Percentiles rank a stretch among this genome's conserved stretches.
Evolutionary conservation across 1,140 invertebrate species (phyloP).

Genomic region (Caenorhabditis elegans): WBcel235 BX284602.5:9769001-9769500

Average conservation of each 20-base stretch:
- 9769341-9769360: constrained; percentile 54
- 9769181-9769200: constrained; percentile 48
- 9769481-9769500: no score
- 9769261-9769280: constrained; percentile 55
- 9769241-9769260: neutral
- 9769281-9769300: constrained; percentile 53
- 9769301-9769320: constrained; percentile 46
- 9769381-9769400: constrained; percentile 50
- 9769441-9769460: constrained; percentile 33
- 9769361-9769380: constrained; percentile 55
- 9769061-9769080: neutral
- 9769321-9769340: constrained; percentile 51
- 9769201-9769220: constrained; percentile 51
- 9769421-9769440: constrained; percentile 21
- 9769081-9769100: no score
- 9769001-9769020: constrained; percentile 39
- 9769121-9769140: no score
- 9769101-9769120: constrained; percentile 21
- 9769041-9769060: constrained; percentile 55
- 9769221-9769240: neutral
- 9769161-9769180: constrained; percentile 53
- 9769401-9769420: constrained; percentile 61
- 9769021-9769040: constrained; percentile 51
- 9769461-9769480: no score
- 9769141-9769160: constrained; percentile 38